Conservation (phyloP, 2,113 vertebrate species). For the Labeo rohita region DNA sequence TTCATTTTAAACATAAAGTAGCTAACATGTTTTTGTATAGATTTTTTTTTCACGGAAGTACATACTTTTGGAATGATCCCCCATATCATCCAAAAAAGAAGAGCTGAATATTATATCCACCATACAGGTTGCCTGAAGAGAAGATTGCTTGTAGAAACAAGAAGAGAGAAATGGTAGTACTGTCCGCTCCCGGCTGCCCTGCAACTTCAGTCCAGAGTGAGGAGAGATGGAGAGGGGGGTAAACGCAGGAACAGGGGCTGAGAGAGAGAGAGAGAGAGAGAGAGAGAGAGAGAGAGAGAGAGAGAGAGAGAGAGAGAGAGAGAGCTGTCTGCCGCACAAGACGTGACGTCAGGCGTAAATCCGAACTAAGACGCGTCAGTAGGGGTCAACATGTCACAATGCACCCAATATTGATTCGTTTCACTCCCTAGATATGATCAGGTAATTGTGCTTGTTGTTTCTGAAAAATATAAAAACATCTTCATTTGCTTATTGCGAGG, state of each 20-base stretch:
- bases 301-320: too few species aligned
- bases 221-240: slow-evolving; percentile 61
- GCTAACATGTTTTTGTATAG: not conserved
- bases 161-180: slow-evolving; percentile 61
- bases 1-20: not conserved
- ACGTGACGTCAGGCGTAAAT: slow-evolving; percentile 84
- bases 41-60: slow-evolving; percentile 15
- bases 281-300: not conserved
- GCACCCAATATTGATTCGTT: not conserved
- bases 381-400: slow-evolving; percentile 28
- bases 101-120: slow-evolving; percentile 86
- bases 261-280: not conserved
- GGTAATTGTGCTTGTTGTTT: not conserved
- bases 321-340: slow-evolving; percentile 71
- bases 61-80: slow-evolving; percentile 94
- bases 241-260: not conserved
- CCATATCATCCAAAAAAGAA: slow-evolving; percentile 92
- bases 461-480: slow-evolving; percentile 3
- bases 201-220: slow-evolving; percentile 75
- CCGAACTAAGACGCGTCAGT: slow-evolving; percentile 61
- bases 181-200: slow-evolving; percentile 76
- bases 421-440: not conserved
- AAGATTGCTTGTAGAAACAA: slow-evolving; percentile 66
- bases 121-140: slow-evolving; percentile 80
- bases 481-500: not conserved